Evolutionary conservation across 2,113 vertebrate genomes (phyloP).

Genomic region (Oenanthe oenanthe): DNA sequence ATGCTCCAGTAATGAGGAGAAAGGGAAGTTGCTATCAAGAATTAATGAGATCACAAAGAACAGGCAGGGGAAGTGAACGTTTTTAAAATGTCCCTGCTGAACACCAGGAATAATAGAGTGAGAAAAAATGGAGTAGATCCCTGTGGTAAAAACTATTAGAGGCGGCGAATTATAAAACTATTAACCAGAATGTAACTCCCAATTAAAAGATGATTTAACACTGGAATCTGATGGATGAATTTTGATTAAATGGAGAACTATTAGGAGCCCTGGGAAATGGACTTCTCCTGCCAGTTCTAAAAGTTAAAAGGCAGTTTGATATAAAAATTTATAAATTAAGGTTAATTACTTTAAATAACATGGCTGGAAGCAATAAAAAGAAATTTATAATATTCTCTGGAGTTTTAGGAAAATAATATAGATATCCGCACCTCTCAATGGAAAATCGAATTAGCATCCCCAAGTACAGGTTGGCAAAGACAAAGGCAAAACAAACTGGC

Average conservation of each 20-base stretch:
- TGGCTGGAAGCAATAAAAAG: constrained; percentile 87
- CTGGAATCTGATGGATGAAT: constrained; percentile 99
- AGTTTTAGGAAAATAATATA: constrained; percentile 82
- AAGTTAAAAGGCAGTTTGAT: constrained; percentile 94
- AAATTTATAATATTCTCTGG: constrained; percentile 87
- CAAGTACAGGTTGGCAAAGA: constrained; percentile 63
- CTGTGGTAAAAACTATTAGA: constrained; percentile 97
- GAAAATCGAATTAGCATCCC: constrained; percentile 59
- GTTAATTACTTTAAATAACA: constrained; percentile 99
- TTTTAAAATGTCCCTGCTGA: constrained; percentile 74
- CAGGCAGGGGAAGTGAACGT: constrained; percentile 74
- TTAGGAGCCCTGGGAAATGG: constrained; percentile 95
- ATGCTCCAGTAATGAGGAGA: constrained; percentile 73
- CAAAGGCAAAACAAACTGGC: constrained; percentile 35
- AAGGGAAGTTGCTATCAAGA: constrained; percentile 70
- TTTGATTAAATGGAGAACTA: constrained; percentile 99
- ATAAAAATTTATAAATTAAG: constrained; percentile 99
- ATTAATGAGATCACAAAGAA: constrained; percentile 84
- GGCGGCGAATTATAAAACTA: constrained; percentile 99
- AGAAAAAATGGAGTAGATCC: constrained; percentile 96
- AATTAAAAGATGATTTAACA: constrained; percentile 99
- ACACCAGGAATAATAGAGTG: constrained; percentile 82
- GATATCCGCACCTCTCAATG: constrained; percentile 74
- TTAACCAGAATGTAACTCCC: constrained; percentile 99
- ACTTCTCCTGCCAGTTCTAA: constrained; percentile 85